Conservation (phyloP, 2,888 invertebrate species). For the Acronicta alni region DNA sequence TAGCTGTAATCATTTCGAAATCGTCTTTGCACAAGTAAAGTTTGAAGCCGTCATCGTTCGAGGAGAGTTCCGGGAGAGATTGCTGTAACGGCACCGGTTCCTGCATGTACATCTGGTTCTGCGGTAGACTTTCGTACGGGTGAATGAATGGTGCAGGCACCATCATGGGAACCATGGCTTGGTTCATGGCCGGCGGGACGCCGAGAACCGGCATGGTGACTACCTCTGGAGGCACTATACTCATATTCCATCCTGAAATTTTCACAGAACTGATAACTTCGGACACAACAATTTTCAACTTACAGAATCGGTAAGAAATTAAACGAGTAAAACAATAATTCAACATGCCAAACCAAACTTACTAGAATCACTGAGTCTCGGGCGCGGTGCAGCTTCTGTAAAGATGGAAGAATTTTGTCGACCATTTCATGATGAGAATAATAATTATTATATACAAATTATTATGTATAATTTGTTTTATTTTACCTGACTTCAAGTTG, state of each 20-base stretch:
- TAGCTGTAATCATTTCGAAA: constrained; percentile 70
- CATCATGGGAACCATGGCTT: constrained; percentile 46
- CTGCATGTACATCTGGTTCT: constrained; percentile 16
- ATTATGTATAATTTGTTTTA: constrained; percentile 5
- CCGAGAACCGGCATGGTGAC: constrained; percentile 46
- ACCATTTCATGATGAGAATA: neutral
- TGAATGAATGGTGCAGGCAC: constrained; percentile 47
- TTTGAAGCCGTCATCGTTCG: constrained; percentile 53
- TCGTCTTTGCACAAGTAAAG: constrained; percentile 81
- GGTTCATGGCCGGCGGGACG: constrained; percentile 32
- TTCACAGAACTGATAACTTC: constrained; percentile 26
- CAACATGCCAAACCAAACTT: constrained; percentile 38
- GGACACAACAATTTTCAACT: neutral
- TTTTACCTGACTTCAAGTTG: constrained; percentile 52
- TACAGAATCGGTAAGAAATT: neutral
- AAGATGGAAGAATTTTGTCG: constrained; percentile 39
- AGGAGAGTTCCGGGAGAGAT: neutral
- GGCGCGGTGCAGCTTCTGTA: constrained; percentile 44
- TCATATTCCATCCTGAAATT: constrained; percentile 74
- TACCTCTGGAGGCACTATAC: constrained; percentile 57
- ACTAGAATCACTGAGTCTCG: constrained; percentile 48
- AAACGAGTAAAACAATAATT: constrained; percentile 4
- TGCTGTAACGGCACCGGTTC: constrained; percentile 18
- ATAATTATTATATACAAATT: neutral
- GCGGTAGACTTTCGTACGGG: constrained; percentile 30